Evolutionary conservation across 2,113 vertebrate species (phyloP), one percentile per base, ranked within the genome.

Genomic region (Arenaria interpres): DNA sequence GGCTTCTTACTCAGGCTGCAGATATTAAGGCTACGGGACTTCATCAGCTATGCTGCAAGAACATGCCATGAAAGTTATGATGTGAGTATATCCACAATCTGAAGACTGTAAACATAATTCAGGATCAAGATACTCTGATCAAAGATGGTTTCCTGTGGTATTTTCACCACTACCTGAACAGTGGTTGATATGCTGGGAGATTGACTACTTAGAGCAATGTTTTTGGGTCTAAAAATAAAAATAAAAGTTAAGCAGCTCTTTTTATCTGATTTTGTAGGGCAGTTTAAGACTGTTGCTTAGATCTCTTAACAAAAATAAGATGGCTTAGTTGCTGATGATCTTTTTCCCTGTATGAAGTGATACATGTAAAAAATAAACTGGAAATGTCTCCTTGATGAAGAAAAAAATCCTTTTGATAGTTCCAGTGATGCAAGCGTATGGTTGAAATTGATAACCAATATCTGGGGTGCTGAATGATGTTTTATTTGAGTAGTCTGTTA

Each of bases 361-460:
- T 78, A 18, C 3, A 56, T n/a, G 8, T 56, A 53, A 88, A 85
- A 87, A 89, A 67, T 43, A 62, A 87, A 92, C 12, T 23, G 50
- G 35, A 84, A 50, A 45, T 0, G 1, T 68, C 20, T 46, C 27
- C 84, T 84, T 84, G 90, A 81, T 66, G 88, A 56, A 62, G 39
- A 89, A 62, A 17, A 92, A 82, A 91, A 87, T 84, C 24, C 48
- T 91, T 92, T 80, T 93, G 88, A 88, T 89, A 60, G 43, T 72
- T 94, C 12, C 28, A 60, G 16, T 73, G 50, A 46, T 73, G 7
- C 22, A 86, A 89, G 24, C 27, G 25, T 77, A 69, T 67, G 25
- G 19, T 48, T 96, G 73, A 63, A 90, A 82, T 25, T 8, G 1
- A 51, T 46, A 84, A 11, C n/a, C 25, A 37, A 28, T 28, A 77